Evolutionary conservation across 2,888 invertebrate genomes (phyloP).

Genomic region (Camptogramma bilineatum): DNA sequence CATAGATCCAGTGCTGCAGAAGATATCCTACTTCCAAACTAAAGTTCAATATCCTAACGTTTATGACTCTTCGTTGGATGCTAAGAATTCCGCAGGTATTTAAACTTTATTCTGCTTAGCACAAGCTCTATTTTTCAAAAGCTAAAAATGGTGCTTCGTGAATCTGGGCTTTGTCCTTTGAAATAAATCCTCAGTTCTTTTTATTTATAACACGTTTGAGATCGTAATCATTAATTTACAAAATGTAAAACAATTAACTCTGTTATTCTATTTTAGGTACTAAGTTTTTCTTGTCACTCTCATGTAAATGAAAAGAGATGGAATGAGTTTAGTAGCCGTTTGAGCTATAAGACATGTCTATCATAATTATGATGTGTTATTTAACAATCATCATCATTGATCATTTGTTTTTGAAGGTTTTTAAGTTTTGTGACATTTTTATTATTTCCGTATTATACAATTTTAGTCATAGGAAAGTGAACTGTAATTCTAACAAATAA

Average conservation of each 20-base stretch:
- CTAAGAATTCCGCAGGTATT: slow-evolving; percentile 87
- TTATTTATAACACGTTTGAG: too few relatives aligned
- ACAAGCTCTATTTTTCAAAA: background rate
- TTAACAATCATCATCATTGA: too few relatives aligned
- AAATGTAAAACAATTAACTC: background rate
- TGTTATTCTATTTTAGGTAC: too few relatives aligned
- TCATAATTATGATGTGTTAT: too few relatives aligned
- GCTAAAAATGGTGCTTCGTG: background rate
- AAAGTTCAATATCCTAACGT: slow-evolving; percentile 92
- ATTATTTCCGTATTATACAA: background rate
- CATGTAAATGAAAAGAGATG: too few relatives aligned
- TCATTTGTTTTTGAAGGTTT: too few relatives aligned
- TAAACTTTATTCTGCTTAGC: background rate
- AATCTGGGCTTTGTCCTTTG: too few relatives aligned
- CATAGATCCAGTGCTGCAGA: slow-evolving; percentile 67
- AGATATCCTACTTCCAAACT: slow-evolving; percentile 77
- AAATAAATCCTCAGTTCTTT: too few relatives aligned
- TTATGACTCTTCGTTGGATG: slow-evolving; percentile 91
- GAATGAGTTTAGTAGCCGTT: too few relatives aligned
- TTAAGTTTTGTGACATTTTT: too few relatives aligned
- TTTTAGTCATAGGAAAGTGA: background rate
- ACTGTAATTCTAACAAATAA: slow-evolving; percentile 8
- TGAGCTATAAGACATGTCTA: too few relatives aligned
- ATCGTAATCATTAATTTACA: background rate
- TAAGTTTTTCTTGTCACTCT: too few relatives aligned